These are phyloP conservation scores for Drosophila ogumai DNA, from an alignment of 1,140 invertebrate genomes.

Conservation along the genomic window DNA sequence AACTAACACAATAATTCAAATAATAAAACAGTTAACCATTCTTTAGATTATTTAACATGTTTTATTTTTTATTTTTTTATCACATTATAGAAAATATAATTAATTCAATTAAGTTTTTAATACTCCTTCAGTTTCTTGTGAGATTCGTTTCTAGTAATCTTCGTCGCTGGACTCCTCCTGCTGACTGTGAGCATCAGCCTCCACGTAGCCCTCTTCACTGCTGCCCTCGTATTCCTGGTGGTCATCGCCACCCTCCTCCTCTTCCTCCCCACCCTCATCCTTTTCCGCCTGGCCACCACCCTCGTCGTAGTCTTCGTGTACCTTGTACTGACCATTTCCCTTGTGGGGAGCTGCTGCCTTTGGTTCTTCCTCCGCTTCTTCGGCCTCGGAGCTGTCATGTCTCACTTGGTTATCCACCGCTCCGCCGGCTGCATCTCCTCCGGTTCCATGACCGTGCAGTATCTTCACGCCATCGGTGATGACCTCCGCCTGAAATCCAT, in stretches of 20 bases:
- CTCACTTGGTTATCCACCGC: constrained; percentile 51
- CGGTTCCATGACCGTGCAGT: constrained; percentile 68
- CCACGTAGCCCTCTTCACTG: constrained; percentile 77
- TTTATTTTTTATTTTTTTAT: constrained; percentile 35
- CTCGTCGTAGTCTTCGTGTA: constrained; percentile 63
- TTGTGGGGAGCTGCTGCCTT: constrained; percentile 21
- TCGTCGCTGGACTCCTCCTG: constrained; percentile 61
- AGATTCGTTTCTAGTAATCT: constrained; percentile 48
- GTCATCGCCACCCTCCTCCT: constrained; percentile 50
- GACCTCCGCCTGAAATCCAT: constrained; percentile 86
- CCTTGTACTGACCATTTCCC: constrained; percentile 54
- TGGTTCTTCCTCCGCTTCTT: constrained; percentile 13
- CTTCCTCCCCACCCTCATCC: constrained; percentile 29
- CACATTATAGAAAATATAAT: constrained; percentile 30
- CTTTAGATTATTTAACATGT: constrained; percentile 3
- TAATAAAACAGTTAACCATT: no score
- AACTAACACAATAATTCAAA: no score
- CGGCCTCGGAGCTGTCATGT: constrained; percentile 40
- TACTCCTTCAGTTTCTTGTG: not conserved
- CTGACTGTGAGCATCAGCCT: constrained; percentile 58
- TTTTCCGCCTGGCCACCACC: constrained; percentile 31
- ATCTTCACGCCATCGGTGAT: constrained; percentile 76
- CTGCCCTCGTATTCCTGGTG: constrained; percentile 75
- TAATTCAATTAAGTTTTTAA: not conserved
- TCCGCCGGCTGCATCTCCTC: constrained; percentile 16